Evolutionary conservation across 2,113 vertebrate genomes (phyloP).

Genomic region (Forbesichthys agassizii): DNA sequence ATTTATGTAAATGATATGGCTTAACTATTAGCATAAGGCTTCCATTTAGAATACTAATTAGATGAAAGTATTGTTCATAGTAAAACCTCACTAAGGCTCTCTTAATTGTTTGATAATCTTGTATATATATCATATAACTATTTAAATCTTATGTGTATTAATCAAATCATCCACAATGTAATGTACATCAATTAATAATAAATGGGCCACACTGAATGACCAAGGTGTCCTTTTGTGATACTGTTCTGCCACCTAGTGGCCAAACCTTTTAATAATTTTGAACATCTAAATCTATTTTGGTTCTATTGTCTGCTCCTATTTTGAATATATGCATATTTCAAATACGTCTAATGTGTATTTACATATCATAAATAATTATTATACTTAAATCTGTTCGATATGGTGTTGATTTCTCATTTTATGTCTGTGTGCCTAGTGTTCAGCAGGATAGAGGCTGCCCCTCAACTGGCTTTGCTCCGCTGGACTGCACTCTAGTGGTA

Average conservation of each 20-base stretch:
- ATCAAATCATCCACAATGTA: too few relatives aligned
- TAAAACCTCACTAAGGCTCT: too few relatives aligned
- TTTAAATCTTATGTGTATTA: too few relatives aligned
- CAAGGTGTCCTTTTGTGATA: too few relatives aligned
- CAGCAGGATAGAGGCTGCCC: slow-evolving; percentile 61
- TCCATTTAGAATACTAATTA: too few relatives aligned
- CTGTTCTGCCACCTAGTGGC: slow-evolving; percentile 52
- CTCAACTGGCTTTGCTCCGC: slow-evolving; percentile 81
- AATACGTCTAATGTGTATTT: not conserved
- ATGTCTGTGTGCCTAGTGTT: slow-evolving; percentile 36
- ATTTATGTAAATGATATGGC: too few relatives aligned
- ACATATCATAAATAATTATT: not conserved
- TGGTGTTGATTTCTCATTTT: not conserved
- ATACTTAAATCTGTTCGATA: not conserved
- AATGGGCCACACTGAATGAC: too few relatives aligned
- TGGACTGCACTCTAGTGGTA: slow-evolving; percentile 84
- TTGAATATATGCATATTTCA: not conserved
- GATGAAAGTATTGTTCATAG: too few relatives aligned
- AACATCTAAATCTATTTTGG: not conserved
- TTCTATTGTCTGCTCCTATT: not conserved
- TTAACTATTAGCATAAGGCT: too few relatives aligned
- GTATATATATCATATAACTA: too few relatives aligned
- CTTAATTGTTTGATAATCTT: too few relatives aligned
- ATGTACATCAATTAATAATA: too few relatives aligned
- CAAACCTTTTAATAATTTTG: not conserved